A percentile compares a stretch with the other conserved stretches of the same genome.
phyloP scores from a whole-genome alignment of 1,140 invertebrate species.

The Drosophila carrolli region DNA sequence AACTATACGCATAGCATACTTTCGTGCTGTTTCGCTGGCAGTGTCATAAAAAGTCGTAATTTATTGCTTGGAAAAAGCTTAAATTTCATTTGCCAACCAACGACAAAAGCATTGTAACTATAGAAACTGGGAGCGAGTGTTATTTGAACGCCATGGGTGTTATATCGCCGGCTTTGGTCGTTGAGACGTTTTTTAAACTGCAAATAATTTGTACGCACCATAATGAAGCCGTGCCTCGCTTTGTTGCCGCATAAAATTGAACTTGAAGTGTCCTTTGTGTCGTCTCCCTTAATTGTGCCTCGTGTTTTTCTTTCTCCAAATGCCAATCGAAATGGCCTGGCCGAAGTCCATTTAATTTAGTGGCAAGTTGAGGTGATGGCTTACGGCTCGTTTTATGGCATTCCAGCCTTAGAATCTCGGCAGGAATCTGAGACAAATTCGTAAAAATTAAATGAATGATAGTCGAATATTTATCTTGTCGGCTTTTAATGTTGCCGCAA shows the following conservation, averaged over 20 bases:
- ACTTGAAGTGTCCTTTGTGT: conserved; percentile 65
- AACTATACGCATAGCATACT: conserved; percentile 61
- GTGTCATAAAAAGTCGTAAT: conserved; percentile 83
- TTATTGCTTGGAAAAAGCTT: conserved; percentile 83
- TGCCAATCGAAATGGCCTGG: conserved; percentile 53
- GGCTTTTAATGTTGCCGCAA: conserved; percentile 46
- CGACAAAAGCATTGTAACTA: conserved; percentile 67
- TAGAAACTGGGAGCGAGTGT: conserved; percentile 25
- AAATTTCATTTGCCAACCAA: conserved; percentile 80
- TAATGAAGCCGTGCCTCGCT: conserved; percentile 65
- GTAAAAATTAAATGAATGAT: conserved; percentile 38
- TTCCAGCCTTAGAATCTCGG: conserved; percentile 24
- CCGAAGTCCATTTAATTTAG: conserved; percentile 70
- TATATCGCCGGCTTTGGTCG: conserved; percentile 62
- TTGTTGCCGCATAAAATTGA: conserved; percentile 58
- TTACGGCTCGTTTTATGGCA: conserved; percentile 39
- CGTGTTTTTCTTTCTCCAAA: conserved; percentile 42
- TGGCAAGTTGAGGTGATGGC: conserved; percentile 45
- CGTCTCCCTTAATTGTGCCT: conserved; percentile 66
- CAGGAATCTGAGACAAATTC: conserved; percentile 28
- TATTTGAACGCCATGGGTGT: conserved; percentile 48
- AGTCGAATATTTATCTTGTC: conserved; percentile 40
- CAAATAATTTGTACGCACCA: conserved; percentile 70
- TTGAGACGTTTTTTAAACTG: conserved; percentile 64
- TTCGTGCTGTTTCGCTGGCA: conserved; percentile 55